Evolutionary conservation across 2,888 invertebrate genomes (phyloP).

Genomic region (Pollenia griseotomentosa): DNA sequence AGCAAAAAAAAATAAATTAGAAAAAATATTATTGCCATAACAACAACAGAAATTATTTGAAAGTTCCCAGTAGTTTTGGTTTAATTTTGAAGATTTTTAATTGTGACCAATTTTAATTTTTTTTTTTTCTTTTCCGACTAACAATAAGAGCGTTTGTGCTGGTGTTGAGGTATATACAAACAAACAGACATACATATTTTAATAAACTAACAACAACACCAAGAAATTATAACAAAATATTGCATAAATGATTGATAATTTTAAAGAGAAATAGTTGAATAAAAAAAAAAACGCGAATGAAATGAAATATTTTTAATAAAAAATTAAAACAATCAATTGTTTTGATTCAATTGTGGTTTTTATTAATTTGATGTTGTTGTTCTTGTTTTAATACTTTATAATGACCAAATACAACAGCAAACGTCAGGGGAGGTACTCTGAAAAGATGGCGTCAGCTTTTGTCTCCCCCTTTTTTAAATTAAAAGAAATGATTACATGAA

Average conservation of each 20-base stretch:
- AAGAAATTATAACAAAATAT: background rate
- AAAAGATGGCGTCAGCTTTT: background rate
- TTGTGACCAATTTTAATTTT: background rate
- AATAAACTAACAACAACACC: constrained; percentile 4
- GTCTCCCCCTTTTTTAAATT: too few relatives aligned
- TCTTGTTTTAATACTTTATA: background rate
- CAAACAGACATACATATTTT: background rate
- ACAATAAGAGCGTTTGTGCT: background rate
- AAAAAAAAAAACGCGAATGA: background rate
- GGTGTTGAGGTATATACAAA: background rate
- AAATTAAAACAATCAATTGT: constrained; percentile 37
- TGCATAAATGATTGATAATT: constrained; percentile 39
- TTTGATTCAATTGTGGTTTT: constrained; percentile 46
- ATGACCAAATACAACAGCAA: background rate
- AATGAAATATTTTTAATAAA: background rate
- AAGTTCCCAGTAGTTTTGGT: background rate
- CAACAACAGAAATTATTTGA: background rate
- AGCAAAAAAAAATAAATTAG: too few relatives aligned
- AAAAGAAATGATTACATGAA: too few relatives aligned
- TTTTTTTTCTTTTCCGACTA: too few relatives aligned
- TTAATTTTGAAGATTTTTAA: background rate
- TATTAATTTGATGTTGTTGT: background rate
- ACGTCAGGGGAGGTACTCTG: background rate
- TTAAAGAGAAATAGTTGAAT: background rate
- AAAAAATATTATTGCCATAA: background rate